phyloP scores from a whole-genome alignment of 2,113 vertebrate species.

The Isurus oxyrinchus region DNA sequence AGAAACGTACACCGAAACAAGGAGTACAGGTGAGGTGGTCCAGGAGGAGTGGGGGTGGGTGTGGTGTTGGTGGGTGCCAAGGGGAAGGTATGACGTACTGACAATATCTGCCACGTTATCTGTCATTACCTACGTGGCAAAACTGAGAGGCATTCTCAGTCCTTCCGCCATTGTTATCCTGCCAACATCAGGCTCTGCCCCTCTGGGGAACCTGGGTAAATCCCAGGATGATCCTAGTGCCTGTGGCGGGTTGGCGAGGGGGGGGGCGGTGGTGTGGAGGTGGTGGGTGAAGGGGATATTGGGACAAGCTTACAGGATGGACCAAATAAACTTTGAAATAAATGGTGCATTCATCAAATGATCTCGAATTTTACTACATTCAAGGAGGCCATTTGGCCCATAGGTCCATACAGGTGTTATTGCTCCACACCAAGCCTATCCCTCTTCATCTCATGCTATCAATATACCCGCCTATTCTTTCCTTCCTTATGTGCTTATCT shows the following conservation, averaged over 20 bases:
- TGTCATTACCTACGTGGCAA: background rate
- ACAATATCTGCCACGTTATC: background rate
- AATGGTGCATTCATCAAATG: background rate
- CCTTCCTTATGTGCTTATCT: background rate
- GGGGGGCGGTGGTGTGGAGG: no score
- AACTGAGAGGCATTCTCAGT: background rate
- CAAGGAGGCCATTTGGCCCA: background rate
- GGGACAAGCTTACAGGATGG: background rate
- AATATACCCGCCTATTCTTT: background rate
- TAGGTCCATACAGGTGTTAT: background rate
- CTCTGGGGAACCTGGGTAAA: background rate
- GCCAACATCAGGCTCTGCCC: background rate
- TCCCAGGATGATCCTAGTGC: background rate
- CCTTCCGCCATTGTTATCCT: background rate
- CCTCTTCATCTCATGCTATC: background rate
- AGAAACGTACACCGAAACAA: no score
- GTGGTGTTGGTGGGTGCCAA: no score
- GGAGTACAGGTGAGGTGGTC: no score
- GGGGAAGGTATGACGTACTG: background rate
- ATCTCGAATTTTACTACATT: background rate
- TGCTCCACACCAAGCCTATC: background rate
- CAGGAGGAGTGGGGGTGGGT: no score
- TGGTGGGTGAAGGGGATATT: background rate
- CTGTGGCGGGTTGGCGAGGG: no score
- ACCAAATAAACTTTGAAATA: background rate